Conservation (phyloP, 92 coral and sea anemone species). For the Palythoa grandis region DNA sequence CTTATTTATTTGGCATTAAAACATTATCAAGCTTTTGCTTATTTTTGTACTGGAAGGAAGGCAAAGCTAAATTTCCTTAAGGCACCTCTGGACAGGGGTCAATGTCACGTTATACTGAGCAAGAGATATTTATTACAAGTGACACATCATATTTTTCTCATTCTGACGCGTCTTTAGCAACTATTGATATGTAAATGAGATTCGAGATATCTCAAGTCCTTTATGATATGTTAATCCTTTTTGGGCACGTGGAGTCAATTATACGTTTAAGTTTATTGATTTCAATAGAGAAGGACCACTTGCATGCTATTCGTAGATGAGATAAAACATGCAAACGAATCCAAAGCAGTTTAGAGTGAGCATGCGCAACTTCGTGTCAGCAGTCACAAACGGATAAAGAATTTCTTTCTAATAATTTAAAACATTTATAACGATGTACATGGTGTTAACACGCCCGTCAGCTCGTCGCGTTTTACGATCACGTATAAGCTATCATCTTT, state of each 20-base stretch:
- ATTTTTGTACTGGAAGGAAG: not conserved
- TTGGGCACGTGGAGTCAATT: slow-evolving; percentile 74
- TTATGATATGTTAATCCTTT: slow-evolving; percentile 53
- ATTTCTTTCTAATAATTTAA: not conserved
- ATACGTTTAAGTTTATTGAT: slow-evolving; percentile 13
- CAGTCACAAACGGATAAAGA: not conserved
- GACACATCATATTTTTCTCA: not conserved
- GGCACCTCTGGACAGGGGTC: slow-evolving; percentile 26
- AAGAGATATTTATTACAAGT: not conserved
- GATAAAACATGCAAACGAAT: slow-evolving; percentile 1
- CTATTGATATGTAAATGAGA: slow-evolving; percentile 34
- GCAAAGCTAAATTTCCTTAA: not conserved
- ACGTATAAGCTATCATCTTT: not conserved
- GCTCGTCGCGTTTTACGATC: not conserved
- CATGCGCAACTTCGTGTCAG: not conserved
- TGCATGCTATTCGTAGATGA: slow-evolving; percentile 18
- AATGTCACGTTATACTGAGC: not conserved
- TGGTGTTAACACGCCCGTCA: not conserved
- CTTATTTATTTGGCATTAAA: not conserved
- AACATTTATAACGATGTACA: not conserved
- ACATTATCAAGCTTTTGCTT: not conserved
- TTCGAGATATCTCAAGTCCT: slow-evolving; percentile 18
- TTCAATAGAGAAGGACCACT: slow-evolving; percentile 9
- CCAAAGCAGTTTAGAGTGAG: slow-evolving; percentile 8
- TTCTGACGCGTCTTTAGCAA: not conserved